Evolutionary conservation across 2,888 invertebrate genomes (phyloP).

Genomic region (Zhuqinia jingwanae): DNA sequence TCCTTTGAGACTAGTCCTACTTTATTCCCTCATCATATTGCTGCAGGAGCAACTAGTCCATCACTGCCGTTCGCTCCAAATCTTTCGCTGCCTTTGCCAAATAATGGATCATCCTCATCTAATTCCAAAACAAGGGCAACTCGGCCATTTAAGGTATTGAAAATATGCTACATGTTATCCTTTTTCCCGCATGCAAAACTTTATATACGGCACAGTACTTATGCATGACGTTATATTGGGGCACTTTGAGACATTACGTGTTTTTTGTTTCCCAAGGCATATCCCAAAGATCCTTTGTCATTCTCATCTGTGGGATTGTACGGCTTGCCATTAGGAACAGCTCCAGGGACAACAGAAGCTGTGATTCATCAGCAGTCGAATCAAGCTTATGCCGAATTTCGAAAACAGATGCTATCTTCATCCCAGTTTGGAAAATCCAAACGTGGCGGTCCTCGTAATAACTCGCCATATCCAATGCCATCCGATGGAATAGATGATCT

Average conservation of each 20-base stretch:
- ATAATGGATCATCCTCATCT: constrained; percentile 30
- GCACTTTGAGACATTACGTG: constrained; percentile 41
- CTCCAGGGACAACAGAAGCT: constrained; percentile 80
- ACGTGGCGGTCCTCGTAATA: constrained; percentile 65
- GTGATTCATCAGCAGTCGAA: constrained; percentile 84
- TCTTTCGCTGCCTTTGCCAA: constrained; percentile 62
- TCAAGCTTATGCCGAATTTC: constrained; percentile 87
- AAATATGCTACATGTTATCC: too few relatives aligned
- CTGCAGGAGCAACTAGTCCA: constrained; percentile 69
- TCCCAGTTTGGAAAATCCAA: constrained; percentile 84
- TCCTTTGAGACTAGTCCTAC: constrained; percentile 73
- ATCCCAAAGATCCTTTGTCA: constrained; percentile 86
- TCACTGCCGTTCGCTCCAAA: constrained; percentile 68
- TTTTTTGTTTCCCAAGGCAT: constrained; percentile 82
- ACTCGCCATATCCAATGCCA: constrained; percentile 49
- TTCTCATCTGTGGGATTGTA: constrained; percentile 83
- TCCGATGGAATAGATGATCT: constrained; percentile 45
- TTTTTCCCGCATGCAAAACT: not conserved
- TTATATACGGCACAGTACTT: not conserved
- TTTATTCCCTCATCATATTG: constrained; percentile 68
- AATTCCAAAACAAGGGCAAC: constrained; percentile 71
- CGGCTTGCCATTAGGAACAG: constrained; percentile 79
- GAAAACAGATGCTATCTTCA: constrained; percentile 86
- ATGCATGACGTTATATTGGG: constrained; percentile 43
- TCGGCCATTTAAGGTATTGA: constrained; percentile 79